phyloP scores from a whole-genome alignment of 2,888 invertebrate species.

The Exephanes ischioxanthus region DNA sequence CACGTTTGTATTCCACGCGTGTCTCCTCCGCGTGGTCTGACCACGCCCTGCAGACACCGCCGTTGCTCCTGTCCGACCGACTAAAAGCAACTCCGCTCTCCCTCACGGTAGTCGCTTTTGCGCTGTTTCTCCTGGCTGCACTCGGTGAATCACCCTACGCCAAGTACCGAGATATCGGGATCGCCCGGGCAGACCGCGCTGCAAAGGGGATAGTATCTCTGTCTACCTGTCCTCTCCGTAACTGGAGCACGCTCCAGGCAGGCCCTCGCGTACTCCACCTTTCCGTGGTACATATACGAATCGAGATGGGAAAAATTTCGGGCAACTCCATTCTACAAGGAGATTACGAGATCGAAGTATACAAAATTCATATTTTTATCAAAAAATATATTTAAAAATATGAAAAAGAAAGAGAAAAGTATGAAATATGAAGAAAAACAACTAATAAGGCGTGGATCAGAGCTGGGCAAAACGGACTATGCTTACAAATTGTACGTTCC shows the following conservation, averaged over 20 bases:
- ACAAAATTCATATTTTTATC: too few relatives aligned
- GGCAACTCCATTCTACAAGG: neutral
- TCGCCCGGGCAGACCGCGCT: constrained; percentile 2
- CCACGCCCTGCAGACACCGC: constrained; percentile 20
- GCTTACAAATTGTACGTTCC: constrained; percentile 38
- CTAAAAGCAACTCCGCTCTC: neutral
- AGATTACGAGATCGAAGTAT: too few relatives aligned
- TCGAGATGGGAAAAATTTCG: neutral
- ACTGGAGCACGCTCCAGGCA: constrained; percentile 72
- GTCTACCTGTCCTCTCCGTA: constrained; percentile 51
- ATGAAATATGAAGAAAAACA: too few relatives aligned
- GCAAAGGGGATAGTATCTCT: constrained; percentile 11
- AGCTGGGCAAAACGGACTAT: too few relatives aligned
- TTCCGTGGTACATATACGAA: neutral
- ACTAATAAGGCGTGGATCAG: too few relatives aligned
- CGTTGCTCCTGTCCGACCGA: constrained; percentile 8
- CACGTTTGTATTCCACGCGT: constrained; percentile 33
- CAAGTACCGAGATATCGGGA: constrained; percentile 46
- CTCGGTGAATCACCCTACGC: constrained; percentile 75
- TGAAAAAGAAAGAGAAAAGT: too few relatives aligned
- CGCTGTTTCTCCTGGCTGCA: neutral
- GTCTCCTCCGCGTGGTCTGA: constrained; percentile 26
- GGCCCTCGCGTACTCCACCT: constrained; percentile 8
- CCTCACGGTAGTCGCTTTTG: constrained; percentile 5
- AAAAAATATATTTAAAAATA: too few relatives aligned